These are phyloP conservation scores for Malachius bipustulatus DNA, from an alignment of 2,888 invertebrate genomes.

Conservation along the genomic window DNA sequence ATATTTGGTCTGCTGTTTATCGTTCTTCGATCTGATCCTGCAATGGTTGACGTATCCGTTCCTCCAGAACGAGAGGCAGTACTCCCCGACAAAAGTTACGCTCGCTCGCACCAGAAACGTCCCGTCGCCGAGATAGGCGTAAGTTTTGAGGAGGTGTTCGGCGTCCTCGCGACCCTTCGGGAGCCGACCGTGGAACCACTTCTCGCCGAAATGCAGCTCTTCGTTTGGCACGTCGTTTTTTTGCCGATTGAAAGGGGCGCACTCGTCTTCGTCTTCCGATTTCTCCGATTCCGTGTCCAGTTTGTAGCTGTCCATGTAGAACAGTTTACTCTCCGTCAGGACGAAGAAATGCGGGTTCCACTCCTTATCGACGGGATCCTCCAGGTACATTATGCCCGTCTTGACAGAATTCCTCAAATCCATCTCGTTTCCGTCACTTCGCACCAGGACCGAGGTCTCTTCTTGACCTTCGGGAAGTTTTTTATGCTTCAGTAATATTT, in stretches of 20 bases:
- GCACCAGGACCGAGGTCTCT: conserved; percentile 49
- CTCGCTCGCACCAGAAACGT: conserved; percentile 89
- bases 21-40: conserved; percentile 79
- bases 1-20: conserved; percentile 78
- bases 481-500: conserved; percentile 81
- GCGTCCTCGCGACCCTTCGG: conserved; percentile 71
- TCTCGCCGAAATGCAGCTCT: conserved; percentile 82
- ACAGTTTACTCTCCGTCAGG: conserved; percentile 74
- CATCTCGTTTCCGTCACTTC: conserved; percentile 53
- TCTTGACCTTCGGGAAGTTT: conserved; percentile 85
- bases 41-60: conserved; percentile 85
- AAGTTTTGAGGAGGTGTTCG: conserved; percentile 60
- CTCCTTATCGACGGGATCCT: conserved; percentile 78
- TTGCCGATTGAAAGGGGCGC: conserved; percentile 38
- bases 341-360: conserved; percentile 94
- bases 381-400: conserved; percentile 79
- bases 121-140: conserved; percentile 77
- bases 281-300: conserved; percentile 27
- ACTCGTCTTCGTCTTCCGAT: conserved; percentile 34
- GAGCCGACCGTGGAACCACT: conserved; percentile 87
- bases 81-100: conserved; percentile 92
- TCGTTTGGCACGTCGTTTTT: conserved; percentile 63
- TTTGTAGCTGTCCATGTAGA: conserved; percentile 64
- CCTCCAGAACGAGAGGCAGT: conserved; percentile 89
- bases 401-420: conserved; percentile 74